Base-by-base conservation (phyloP, 2,888 invertebrate genomes). In the Meloe dianella region DNA sequence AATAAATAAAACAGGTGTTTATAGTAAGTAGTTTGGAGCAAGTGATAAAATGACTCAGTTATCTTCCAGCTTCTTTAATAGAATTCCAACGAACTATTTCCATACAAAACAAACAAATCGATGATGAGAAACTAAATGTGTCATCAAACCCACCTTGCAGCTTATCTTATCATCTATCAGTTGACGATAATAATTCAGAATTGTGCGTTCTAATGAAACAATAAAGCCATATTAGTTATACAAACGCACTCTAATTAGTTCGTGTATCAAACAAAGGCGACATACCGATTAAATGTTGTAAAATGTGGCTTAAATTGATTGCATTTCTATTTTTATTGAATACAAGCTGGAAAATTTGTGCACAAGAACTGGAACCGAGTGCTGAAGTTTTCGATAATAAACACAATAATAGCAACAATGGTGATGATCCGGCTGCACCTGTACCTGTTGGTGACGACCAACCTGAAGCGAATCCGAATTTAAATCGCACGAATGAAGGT, bases 21-120 rank as follows among this genome's bases (percentile, higher is more conserved):
- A n/a, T n/a, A n/a, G n/a, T n/a, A n/a, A n/a, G n/a, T n/a, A n/a
- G n/a, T n/a, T n/a, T n/a, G n/a, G n/a, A n/a, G n/a, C n/a, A 61
- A 47, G 41, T 35, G 20, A 51, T 32, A 27, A 57, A 17, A 27
- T 63, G 60, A 63, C 56, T 58, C 32, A 29, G 9, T 62, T 57
- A 17, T 9, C 22, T 24, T 27, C 5, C n/a, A 59, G 14, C 5
- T 59, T 59, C 38, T 54, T 41, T 57, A 68, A 63, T 32, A 64
- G 14, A 61, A 65, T 60, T 65, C 20, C 51, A 60, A 51, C 59
- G 58, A 67, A 8, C 47, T 29, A 62, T 51, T 35, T 51, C 62
- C 24, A n/a, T 22, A 17, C 38, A 58, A 38, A 62, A 35, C 12
- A 61, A 27, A 64, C 47, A 59, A 61, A 62, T 65, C 12, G 54